Conservation (phyloP, 2,113 vertebrate genomes). For the Psittacara wagleri region DNA sequence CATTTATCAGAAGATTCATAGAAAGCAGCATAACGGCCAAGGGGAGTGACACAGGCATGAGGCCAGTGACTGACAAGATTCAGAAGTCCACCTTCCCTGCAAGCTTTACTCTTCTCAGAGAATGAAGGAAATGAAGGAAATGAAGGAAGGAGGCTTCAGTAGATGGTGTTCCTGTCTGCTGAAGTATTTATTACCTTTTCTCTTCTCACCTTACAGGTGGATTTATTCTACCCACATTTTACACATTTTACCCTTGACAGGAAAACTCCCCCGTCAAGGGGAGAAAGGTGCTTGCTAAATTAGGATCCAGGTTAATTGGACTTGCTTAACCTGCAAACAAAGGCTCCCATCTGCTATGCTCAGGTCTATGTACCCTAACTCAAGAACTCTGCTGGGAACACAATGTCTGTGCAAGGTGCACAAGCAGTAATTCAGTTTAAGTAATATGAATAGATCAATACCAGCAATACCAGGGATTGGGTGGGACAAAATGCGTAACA, state of each 20-base stretch:
- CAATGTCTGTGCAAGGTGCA: not conserved
- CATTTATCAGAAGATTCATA: not conserved
- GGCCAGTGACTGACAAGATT: not conserved
- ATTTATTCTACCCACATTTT: not conserved
- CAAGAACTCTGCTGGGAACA: not conserved
- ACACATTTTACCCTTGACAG: not conserved
- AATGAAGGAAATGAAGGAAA: not conserved
- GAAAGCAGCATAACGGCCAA: not conserved
- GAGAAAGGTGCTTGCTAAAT: not conserved
- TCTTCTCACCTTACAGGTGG: not conserved
- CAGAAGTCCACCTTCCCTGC: not conserved
- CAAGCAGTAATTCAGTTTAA: not conserved
- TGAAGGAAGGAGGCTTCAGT: not conserved
- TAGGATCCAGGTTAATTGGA: not conserved
- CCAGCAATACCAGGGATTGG: not conserved
- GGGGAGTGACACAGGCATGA: not conserved
- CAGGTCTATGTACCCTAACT: not conserved
- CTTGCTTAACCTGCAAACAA: not conserved
- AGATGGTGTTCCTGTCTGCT: not conserved
- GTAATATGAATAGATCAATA: fast-evolving
- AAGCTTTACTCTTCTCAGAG: not conserved
- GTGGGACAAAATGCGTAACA: not conserved
- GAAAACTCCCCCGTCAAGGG: not conserved
- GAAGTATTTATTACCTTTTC: not conserved
- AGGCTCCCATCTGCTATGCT: not conserved